A percentile compares a stretch with the other conserved stretches of the same genome.
phyloP scores from a whole-genome alignment of 2,797 vertebrate genomes.

The Orientallactaga sibirica region DNA sequence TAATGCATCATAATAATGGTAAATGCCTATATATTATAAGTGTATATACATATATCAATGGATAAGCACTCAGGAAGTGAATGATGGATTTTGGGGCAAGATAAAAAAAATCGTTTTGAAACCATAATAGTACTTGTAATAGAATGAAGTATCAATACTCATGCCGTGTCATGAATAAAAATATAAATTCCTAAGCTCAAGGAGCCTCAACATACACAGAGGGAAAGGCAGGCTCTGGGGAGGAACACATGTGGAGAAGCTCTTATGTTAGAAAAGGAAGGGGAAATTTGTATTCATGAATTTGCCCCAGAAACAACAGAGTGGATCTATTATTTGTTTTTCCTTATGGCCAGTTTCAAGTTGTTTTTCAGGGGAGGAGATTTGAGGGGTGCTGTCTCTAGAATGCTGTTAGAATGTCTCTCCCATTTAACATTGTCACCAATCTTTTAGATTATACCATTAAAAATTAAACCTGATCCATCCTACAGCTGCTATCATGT shows the following conservation, averaged over 20 bases:
- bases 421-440: background rate
- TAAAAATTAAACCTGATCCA: background rate
- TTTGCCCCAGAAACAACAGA: background rate
- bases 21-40: background rate
- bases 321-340: background rate
- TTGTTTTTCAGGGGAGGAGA: background rate
- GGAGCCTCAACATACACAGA: background rate
- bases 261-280: background rate
- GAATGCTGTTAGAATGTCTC: slow-evolving; percentile 6
- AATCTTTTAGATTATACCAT: background rate
- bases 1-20: background rate
- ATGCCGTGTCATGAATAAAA: background rate
- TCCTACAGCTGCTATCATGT: background rate
- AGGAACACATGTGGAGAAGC: background rate
- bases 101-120: background rate
- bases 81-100: background rate
- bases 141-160: background rate
- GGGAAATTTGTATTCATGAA: background rate
- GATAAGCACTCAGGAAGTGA: background rate
- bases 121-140: background rate
- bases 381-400: background rate
- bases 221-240: background rate
- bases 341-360: background rate
- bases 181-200: fast-evolving
- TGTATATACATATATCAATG: background rate